Conservation (phyloP, 2,113 vertebrate species). For the Rana temporaria region DNA sequence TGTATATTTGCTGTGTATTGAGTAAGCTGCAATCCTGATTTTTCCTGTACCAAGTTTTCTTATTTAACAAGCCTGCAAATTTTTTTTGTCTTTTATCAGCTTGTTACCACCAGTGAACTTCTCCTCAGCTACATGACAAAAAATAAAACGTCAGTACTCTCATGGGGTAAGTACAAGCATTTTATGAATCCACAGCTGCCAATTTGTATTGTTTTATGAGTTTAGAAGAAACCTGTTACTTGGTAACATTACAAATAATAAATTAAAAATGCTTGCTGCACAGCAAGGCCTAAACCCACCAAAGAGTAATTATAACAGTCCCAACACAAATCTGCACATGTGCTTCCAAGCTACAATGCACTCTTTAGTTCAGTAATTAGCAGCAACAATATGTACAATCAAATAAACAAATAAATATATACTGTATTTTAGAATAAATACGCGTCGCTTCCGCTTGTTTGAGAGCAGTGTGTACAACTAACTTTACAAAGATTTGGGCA, state of each 20-base stretch:
- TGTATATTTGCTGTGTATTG: too few species aligned
- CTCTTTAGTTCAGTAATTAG: not conserved
- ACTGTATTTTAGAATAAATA: too few species aligned
- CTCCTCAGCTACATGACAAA: not conserved
- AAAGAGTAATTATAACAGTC: not conserved
- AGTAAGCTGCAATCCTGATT: too few species aligned
- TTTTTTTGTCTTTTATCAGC: conserved; percentile 24
- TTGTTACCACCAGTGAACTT: conserved; percentile 16
- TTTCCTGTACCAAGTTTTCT: not conserved
- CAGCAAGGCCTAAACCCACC: not conserved
- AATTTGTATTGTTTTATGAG: conserved; percentile 24
- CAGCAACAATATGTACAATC: too few species aligned
- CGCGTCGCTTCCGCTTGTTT: too few species aligned
- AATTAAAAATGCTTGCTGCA: not conserved
- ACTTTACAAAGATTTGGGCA: too few species aligned
- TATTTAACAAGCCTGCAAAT: not conserved
- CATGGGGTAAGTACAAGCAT: not conserved
- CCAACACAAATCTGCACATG: not conserved
- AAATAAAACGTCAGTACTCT: not conserved
- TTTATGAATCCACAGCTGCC: conserved; percentile 34
- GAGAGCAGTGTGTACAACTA: too few species aligned
- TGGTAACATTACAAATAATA: conserved; percentile 20
- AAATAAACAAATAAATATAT: too few species aligned
- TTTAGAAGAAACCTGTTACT: conserved; percentile 14
- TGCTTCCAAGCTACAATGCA: not conserved